Evolutionary conservation across 2,888 invertebrate genomes (phyloP), one percentile per base, ranked within the genome.

Genomic region (Chelonus formosanus): DNA sequence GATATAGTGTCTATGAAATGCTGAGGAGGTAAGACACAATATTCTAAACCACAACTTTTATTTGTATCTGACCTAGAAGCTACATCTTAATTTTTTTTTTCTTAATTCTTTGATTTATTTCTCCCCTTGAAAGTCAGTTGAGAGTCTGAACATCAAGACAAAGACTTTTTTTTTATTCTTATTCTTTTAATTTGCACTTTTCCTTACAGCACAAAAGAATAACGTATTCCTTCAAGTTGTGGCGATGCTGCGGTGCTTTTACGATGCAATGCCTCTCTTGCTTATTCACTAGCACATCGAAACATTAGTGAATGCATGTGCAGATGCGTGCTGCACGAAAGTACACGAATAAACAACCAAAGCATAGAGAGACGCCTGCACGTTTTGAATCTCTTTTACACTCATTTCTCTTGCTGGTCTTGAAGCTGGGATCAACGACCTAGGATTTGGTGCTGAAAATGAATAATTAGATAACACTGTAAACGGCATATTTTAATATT

Each of bases 181-280:
- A 4, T 45, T 40, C 34, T 56, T 56, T 6, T 61, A 56, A 56
- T 56, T 56, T 56, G 53, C 61, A 53, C 31, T 48, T 54, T 50
- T 60, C 32, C 43, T 43, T 10, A 35, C 20, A 10, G 10, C 47
- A 67, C 66, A 67, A 67, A 63, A 67, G 62, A 63, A 61, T 66
- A 61, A 57, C 52, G 55, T 67, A 57, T 67, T 62, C 66, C 43
- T 35, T 47, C 54, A 36, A 34, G 31, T 48, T 61, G 44, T 43
- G 55, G 43, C 57, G 55, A 20, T 44, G 54, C 48, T 50, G 62
- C 53, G 62, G 52, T 50, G 31, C 62, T 66, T 62, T 66, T 62
- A 66, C 61, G 61, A 62, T 53, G 53, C 40, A 50, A 60, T 55
- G 40, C 7, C 55, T 47, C 60, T 54, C 56, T 48, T 58, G 47